Conservation (phyloP, 2,113 vertebrate species). For the Archocentrus centrarchus region DNA sequence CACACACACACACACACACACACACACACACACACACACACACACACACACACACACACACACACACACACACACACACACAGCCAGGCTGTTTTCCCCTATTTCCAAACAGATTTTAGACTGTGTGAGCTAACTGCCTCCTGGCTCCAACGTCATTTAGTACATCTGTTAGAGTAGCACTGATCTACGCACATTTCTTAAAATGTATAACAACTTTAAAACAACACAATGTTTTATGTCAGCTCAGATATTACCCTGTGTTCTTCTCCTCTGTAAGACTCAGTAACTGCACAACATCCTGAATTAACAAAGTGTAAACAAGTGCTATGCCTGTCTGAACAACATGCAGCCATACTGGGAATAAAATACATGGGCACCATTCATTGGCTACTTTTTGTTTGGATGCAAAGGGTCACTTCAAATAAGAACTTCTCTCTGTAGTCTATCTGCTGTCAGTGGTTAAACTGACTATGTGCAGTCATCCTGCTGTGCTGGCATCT, state of each 20-base stretch:
- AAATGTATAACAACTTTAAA: conserved; percentile 10
- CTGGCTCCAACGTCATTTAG: neutral
- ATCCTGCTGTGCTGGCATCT: conserved; percentile 37
- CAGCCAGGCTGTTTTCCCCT: neutral
- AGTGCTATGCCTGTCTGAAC: neutral
- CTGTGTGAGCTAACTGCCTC: neutral
- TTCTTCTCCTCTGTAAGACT: neutral
- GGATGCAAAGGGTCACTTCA: neutral
- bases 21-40: neutral
- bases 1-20: neutral
- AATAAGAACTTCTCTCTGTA: neutral
- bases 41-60: neutral
- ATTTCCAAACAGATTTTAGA: neutral
- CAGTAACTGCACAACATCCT: neutral
- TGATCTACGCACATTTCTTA: neutral
- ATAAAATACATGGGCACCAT: neutral
- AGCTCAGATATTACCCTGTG: neutral
- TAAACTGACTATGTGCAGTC: neutral
- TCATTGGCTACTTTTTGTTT: neutral
- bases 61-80: neutral
- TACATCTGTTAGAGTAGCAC: neutral
- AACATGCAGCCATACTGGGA: neutral
- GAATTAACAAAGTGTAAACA: neutral
- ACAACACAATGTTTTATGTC: neutral
- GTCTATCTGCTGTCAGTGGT: conserved; percentile 15